These are phyloP conservation scores for Siniperca knerii DNA, from an alignment of 2,113 vertebrate genomes.

Conservation along the genomic window DNA sequence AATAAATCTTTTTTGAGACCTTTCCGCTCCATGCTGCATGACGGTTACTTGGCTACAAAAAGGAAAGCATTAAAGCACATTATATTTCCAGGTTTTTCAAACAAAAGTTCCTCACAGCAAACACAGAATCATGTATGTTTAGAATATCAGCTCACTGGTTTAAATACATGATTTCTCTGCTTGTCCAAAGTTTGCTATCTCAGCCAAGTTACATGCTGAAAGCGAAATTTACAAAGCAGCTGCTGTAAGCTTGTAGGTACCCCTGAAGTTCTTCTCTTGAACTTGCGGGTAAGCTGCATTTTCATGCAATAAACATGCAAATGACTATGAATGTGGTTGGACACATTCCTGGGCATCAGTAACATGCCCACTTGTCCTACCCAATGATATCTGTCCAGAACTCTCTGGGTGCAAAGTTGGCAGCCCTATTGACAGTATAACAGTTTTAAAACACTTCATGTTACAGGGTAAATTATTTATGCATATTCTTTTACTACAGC, in stretches of 20 bases:
- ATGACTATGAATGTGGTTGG: slow-evolving; percentile 61
- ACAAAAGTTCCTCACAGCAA: slow-evolving; percentile 26
- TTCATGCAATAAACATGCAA: slow-evolving; percentile 75
- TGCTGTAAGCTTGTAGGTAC: slow-evolving; percentile 1
- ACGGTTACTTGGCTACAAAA: slow-evolving; percentile 76
- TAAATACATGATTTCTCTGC: slow-evolving; percentile 61
- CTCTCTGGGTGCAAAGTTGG: slow-evolving; percentile 69
- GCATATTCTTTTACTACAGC: neutral
- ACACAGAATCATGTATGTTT: slow-evolving; percentile 45
- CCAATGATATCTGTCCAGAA: slow-evolving; percentile 70
- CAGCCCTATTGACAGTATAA: slow-evolving; percentile 71
- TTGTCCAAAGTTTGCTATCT: slow-evolving; percentile 1
- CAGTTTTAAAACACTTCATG: slow-evolving; percentile 47
- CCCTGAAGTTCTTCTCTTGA: slow-evolving; percentile 17
- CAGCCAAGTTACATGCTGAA: slow-evolving; percentile 2
- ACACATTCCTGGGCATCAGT: slow-evolving; percentile 70
- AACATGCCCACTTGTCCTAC: slow-evolving; percentile 73
- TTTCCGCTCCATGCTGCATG: slow-evolving; percentile 74
- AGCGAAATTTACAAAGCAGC: slow-evolving; percentile 36
- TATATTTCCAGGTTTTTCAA: slow-evolving; percentile 30
- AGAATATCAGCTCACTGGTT: slow-evolving; percentile 20
- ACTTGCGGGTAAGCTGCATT: slow-evolving; percentile 36
- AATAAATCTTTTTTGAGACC: slow-evolving; percentile 56
- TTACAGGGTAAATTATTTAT: neutral
- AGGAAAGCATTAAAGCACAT: slow-evolving; percentile 69